Base-by-base conservation (phyloP, 2,113 vertebrate species). In the Salvelinus alpinus region DNA sequence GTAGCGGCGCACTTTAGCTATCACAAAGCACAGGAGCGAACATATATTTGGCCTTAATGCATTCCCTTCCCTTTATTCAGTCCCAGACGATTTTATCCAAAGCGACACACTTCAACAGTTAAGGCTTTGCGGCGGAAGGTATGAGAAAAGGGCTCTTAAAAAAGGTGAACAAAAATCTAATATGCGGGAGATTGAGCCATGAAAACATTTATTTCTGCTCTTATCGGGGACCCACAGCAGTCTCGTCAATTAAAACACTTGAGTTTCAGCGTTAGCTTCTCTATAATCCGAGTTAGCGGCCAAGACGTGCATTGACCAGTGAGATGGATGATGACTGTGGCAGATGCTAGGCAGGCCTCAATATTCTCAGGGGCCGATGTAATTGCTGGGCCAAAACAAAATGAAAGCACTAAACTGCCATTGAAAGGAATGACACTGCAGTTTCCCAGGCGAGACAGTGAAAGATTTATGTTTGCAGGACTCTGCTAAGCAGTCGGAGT, bases 201-300 rank as follows among this genome's bases (percentile, higher is more conserved):
- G 87, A 86, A 89, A 89, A 87, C 74, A 57, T 85, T 86, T 75
- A 87, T 88, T 88, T 85, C 86, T 87, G 62, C 76, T 73, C 87
- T 92, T 92, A 89, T 92, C 90, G 69, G 80, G 82, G 74, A 82
- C 85, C 81, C 72, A 60, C 89, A 92, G 90, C 84, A 80, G 82
- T 81, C 48, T 54, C 14, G 3, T 4, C 4, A 14, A 16, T 16
- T 54, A 13, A 13, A 54, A 54, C 14, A 4, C 48, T 4, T 54
- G 78, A 71, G 80, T 79, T 75, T 80, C 60, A 64, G 11, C 7
- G 48, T 51, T 13, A 48, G 34, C 13, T 51, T 16, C 48, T 51
- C 48, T 16, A 51, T 3, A 51, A 51, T 51, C 48, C 4, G 48
- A 51, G 12, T 51, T 51, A 54, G 4, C 48, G 16, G 48, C 48